A percentile compares a stretch with the other conserved stretches of the same genome.
Evolutionary conservation across 2,797 vertebrate species (phyloP).

Genomic region (Tamandua tetradactyla): DNA sequence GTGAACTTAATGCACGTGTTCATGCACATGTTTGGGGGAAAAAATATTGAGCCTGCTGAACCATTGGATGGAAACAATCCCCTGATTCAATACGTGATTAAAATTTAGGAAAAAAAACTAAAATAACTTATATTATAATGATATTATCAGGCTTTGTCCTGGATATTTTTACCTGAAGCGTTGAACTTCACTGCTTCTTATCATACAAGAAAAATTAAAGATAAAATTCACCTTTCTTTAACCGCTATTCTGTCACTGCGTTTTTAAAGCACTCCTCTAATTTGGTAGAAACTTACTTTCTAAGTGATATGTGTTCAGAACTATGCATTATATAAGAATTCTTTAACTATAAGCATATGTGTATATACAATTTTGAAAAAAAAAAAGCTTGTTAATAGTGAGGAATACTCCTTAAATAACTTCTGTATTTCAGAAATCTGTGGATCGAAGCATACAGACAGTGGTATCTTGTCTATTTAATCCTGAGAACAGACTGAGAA

Average conservation of each 20-base stretch:
- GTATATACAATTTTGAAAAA: neutral
- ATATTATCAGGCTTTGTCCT: neutral
- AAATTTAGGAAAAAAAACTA: slow-evolving; percentile 12
- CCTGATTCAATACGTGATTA: neutral
- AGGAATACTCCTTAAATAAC: slow-evolving; percentile 57
- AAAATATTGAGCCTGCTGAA: neutral
- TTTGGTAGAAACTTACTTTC: neutral
- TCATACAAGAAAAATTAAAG: slow-evolving; percentile 39
- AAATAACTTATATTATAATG: slow-evolving; percentile 39
- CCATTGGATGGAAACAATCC: neutral
- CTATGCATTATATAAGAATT: slow-evolving; percentile 11
- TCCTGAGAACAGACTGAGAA: slow-evolving; percentile 84
- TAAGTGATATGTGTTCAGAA: neutral
- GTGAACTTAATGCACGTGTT: neutral
- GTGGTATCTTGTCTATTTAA: slow-evolving; percentile 86
- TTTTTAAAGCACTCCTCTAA: slow-evolving; percentile 19
- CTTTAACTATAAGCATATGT: slow-evolving; percentile 1
- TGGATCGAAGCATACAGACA: slow-evolving; percentile 88
- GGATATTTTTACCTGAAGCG: slow-evolving; percentile 27
- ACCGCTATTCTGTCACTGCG: neutral
- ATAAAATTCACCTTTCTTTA: slow-evolving; percentile 41
- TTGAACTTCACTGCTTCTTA: neutral
- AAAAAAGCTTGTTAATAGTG: neutral
- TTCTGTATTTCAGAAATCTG: slow-evolving; percentile 86
- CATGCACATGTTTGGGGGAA: neutral